These are phyloP conservation scores for Xiphophorus couchianus DNA, from an alignment of 2,113 vertebrate species.

Conservation along the genomic window DNA sequence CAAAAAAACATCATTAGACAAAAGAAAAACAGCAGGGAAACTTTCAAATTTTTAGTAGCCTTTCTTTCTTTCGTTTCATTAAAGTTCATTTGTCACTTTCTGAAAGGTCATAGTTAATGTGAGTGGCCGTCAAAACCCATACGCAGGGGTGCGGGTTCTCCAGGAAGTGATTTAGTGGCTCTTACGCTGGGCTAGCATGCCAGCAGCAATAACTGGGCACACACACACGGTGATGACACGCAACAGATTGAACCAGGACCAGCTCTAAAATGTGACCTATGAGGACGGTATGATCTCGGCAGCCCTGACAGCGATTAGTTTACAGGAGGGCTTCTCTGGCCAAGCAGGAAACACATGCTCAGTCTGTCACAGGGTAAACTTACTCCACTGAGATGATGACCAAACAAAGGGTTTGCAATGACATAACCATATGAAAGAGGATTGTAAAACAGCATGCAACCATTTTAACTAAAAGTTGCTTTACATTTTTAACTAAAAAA, in stretches of 20 bases:
- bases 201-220: conserved; percentile 40
- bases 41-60: not conserved
- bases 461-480: conserved; percentile 37
- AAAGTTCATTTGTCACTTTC: conserved; percentile 13
- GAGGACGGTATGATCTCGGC: conserved; percentile 67
- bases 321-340: conserved; percentile 39
- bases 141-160: conserved; percentile 29
- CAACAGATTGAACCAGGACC: conserved; percentile 27
- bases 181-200: conserved; percentile 15
- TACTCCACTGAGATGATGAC: conserved; percentile 57
- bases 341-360: conserved; percentile 57
- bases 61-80: not conserved
- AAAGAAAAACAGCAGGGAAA: not conserved
- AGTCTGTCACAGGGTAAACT: conserved; percentile 63
- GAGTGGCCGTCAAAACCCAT: conserved; percentile 16
- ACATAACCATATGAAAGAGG: conserved; percentile 35
- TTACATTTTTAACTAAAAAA: conserved; percentile 30
- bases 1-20: not conserved
- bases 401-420: conserved; percentile 45
- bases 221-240: conserved; percentile 19
- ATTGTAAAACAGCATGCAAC: conserved; percentile 29
- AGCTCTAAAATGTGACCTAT: conserved; percentile 69
- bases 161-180: conserved; percentile 60
- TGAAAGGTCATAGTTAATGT: conserved; percentile 12
- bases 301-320: conserved; percentile 56